Evolutionary conservation across 2,113 vertebrate genomes (phyloP).

Genomic region (Plecturocebus donacophilus): DNA sequence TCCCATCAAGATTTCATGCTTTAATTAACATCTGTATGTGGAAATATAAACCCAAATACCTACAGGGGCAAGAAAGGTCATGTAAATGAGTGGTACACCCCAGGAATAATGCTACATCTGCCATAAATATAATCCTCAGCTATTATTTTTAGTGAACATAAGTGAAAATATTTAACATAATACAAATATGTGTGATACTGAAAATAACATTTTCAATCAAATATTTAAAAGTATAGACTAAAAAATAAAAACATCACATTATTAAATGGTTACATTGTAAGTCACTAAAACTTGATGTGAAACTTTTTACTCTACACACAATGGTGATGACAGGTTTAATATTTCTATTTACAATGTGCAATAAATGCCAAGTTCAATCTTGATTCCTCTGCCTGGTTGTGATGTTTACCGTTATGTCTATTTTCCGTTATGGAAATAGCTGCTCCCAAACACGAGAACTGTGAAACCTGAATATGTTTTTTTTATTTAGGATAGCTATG

Average conservation of each 20-base stretch:
- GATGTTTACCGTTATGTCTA: background rate
- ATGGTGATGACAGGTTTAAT: background rate
- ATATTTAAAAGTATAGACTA: background rate
- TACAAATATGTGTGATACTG: background rate
- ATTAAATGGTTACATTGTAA: background rate
- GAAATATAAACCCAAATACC: background rate
- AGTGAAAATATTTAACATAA: background rate
- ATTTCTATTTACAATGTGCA: background rate
- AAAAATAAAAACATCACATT: background rate
- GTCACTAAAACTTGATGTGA: background rate
- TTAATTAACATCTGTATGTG: background rate
- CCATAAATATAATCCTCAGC: background rate
- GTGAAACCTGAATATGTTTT: background rate
- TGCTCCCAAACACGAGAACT: background rate
- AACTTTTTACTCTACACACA: background rate
- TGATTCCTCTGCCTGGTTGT: background rate
- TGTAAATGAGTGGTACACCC: background rate
- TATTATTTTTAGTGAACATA: background rate
- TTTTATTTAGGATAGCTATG: background rate
- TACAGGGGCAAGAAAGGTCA: background rate
- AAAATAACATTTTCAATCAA: background rate
- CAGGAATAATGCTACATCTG: background rate
- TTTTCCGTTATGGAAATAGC: background rate
- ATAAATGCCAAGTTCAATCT: background rate
- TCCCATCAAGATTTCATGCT: background rate